phyloP scores from a whole-genome alignment of 2,113 vertebrate genomes.

The Pangasianodon hypophthalmus region DNA sequence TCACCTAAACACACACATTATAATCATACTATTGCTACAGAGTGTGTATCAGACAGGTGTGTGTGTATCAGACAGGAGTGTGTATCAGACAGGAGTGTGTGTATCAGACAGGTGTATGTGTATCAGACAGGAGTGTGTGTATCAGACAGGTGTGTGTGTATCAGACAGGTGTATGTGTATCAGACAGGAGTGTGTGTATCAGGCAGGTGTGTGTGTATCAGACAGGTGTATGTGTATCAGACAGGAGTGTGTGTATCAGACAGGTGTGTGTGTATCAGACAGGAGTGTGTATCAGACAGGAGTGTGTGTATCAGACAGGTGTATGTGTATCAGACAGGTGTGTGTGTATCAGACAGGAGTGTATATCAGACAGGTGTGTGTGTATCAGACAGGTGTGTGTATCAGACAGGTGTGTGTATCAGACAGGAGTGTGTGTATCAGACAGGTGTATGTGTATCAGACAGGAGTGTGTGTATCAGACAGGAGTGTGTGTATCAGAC shows the following conservation, averaged over 20 bases:
- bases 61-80: neutral
- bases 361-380: neutral
- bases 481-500: neutral
- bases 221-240: too few relatives aligned
- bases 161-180: neutral
- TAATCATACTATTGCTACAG: too few relatives aligned
- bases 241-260: neutral
- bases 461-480: too few relatives aligned
- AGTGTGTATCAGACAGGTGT: neutral
- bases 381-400: neutral
- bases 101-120: neutral
- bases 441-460: neutral
- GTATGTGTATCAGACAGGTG: neutral
- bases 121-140: neutral
- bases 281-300: neutral
- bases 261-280: neutral
- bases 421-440: neutral
- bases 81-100: neutral
- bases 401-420: neutral
- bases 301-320: neutral
- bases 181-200: neutral
- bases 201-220: neutral
- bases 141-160: neutral
- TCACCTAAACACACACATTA: neutral
- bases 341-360: neutral